These are phyloP conservation scores for Zootoca vivipara DNA, from an alignment of 2,113 vertebrate genomes.

Conservation along the genomic window DNA sequence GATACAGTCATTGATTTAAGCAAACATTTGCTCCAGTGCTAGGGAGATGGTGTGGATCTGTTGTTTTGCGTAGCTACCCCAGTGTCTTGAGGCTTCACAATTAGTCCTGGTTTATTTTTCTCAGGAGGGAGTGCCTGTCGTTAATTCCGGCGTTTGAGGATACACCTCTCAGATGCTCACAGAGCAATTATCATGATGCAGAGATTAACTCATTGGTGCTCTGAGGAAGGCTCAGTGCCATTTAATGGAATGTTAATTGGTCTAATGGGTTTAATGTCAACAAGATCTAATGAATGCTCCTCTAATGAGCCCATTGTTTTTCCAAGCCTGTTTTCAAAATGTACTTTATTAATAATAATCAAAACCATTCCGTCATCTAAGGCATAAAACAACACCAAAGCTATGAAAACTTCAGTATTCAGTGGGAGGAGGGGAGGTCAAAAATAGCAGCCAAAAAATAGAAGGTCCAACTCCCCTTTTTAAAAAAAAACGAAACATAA, in stretches of 20 bases:
- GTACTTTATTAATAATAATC: constrained; percentile 32
- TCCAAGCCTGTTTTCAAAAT: constrained; percentile 58
- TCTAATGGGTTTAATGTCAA: constrained; percentile 75
- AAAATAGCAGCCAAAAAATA: background rate
- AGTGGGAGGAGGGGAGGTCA: background rate
- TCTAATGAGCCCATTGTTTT: constrained; percentile 65
- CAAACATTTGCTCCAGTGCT: background rate
- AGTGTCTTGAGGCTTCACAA: constrained; percentile 50
- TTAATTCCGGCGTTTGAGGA: constrained; percentile 18
- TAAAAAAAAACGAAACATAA: background rate
- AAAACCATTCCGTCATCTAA: background rate
- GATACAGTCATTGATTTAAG: background rate
- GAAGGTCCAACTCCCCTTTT: background rate
- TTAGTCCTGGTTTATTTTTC: constrained; percentile 65
- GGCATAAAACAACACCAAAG: background rate
- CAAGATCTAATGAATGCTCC: constrained; percentile 71
- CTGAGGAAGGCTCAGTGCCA: constrained; percentile 36
- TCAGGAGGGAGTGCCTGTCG: background rate
- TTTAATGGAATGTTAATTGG: constrained; percentile 77
- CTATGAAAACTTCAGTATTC: background rate
- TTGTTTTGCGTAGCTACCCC: constrained; percentile 18
- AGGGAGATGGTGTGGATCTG: background rate
- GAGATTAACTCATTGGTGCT: constrained; percentile 71
- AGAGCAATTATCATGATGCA: constrained; percentile 62
- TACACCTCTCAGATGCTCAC: constrained; percentile 11